phyloP scores from a whole-genome alignment of 2,888 invertebrate species.

The Diploptera punctata region DNA sequence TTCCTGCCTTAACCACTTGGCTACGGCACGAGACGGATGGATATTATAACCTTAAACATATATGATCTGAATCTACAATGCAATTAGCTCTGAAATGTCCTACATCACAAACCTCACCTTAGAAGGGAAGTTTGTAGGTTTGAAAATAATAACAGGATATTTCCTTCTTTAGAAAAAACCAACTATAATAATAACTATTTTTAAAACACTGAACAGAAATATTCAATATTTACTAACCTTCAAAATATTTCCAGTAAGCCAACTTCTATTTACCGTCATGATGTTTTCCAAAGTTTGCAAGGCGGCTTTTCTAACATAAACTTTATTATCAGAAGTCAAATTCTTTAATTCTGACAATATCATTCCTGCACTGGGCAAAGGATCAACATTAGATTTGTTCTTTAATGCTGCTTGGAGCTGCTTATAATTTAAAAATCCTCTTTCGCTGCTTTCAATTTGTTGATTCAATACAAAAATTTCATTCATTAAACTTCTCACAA shows the following conservation, averaged over 20 bases:
- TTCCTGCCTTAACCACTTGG: no score
- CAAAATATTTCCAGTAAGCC: slow-evolving; percentile 45
- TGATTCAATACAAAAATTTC: slow-evolving; percentile 30
- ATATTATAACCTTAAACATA: no score
- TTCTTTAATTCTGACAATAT: slow-evolving; percentile 50
- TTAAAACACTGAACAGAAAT: no score
- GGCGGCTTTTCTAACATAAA: slow-evolving; percentile 55
- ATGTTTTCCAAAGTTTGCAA: slow-evolving; percentile 54
- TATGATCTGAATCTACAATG: no score
- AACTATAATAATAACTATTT: no score
- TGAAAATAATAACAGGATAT: no score
- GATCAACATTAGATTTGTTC: slow-evolving; percentile 17
- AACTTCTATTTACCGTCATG: slow-evolving; percentile 49
- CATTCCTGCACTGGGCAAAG: slow-evolving; percentile 37
- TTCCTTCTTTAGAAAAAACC: no score
- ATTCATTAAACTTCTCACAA: slow-evolving; percentile 25
- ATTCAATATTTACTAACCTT: slow-evolving; percentile 39
- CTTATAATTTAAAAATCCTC: slow-evolving; percentile 25
- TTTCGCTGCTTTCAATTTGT: slow-evolving; percentile 4
- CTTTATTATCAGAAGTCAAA: slow-evolving; percentile 53
- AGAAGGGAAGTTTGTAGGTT: no score
- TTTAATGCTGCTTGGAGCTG: slow-evolving; percentile 14
- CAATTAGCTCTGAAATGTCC: no score
- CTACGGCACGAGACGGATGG: no score
- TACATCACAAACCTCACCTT: no score